These are phyloP conservation scores for Orgyia antiqua DNA, from an alignment of 2,888 invertebrate species.

Conservation along the genomic window DNA sequence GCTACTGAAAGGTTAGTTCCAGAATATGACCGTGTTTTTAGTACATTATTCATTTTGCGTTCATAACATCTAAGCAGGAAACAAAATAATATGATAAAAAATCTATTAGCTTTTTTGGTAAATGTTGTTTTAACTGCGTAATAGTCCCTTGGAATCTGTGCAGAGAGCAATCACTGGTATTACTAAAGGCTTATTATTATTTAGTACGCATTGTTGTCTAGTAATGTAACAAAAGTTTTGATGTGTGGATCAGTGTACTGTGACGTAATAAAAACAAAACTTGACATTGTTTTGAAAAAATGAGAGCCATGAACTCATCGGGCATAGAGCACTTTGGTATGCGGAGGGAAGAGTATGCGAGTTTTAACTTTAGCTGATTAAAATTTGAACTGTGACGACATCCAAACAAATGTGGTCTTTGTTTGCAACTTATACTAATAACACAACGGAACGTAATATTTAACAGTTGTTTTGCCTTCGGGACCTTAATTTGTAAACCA, in stretches of 20 bases:
- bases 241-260: conserved; percentile 21
- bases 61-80: conserved; percentile 7
- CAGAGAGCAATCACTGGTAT: background rate
- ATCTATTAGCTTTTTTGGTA: too few species aligned
- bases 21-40: conserved; percentile 14
- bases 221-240: conserved; percentile 19
- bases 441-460: too few species aligned
- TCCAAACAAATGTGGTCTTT: conserved; percentile 15
- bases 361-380: conserved; percentile 9
- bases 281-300: conserved; percentile 26
- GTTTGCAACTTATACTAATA: background rate
- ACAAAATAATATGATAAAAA: conserved; percentile 11
- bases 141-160: background rate
- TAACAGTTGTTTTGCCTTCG: too few species aligned
- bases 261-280: conserved; percentile 23
- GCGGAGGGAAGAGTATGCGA: too few species aligned
- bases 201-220: conserved; percentile 16
- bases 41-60: conserved; percentile 7
- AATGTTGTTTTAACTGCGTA: too few species aligned
- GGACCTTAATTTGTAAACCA: too few species aligned
- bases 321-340: conserved; percentile 9
- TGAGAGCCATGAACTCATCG: conserved; percentile 10
- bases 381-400: conserved; percentile 12
- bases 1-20: conserved; percentile 16
- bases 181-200: background rate